phyloP scores from a whole-genome alignment of 2,113 vertebrate genomes.

The Philantomba maxwellii region DNA sequence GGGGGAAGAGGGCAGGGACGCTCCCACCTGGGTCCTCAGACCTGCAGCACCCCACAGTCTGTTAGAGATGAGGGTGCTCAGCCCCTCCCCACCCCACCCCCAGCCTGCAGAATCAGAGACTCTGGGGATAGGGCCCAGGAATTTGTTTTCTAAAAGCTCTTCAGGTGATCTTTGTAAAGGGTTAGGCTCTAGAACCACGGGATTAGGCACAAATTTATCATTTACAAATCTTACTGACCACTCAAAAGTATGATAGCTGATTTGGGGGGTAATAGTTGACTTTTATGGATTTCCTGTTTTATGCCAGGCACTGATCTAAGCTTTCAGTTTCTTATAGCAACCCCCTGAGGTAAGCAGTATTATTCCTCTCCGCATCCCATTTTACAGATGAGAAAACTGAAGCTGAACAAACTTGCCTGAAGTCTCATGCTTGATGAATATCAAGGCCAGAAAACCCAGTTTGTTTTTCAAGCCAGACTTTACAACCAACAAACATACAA shows the following conservation, averaged over 20 bases:
- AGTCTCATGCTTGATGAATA: not conserved
- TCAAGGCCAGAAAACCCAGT: not conserved
- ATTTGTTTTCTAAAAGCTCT: not conserved
- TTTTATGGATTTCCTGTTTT: not conserved
- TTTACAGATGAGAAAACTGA: not conserved
- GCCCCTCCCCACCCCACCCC: not conserved
- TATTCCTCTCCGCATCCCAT: not conserved
- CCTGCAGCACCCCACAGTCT: not conserved
- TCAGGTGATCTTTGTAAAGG: not conserved
- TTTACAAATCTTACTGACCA: not conserved
- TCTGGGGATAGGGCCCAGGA: not conserved
- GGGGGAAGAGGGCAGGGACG: not conserved
- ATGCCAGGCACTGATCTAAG: not conserved
- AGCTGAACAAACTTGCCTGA: not conserved
- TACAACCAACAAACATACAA: not conserved
- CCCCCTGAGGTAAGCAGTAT: not conserved
- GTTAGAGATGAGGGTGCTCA: not conserved
- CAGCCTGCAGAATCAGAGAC: not conserved
- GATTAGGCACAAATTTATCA: not conserved
- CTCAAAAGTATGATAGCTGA: not conserved
- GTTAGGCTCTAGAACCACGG: not conserved
- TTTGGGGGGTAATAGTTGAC: not conserved
- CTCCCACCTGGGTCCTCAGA: not conserved
- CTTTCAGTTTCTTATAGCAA: not conserved
- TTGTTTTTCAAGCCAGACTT: not conserved